phyloP scores from a whole-genome alignment of 92 coral and sea anemone genomes.

The Plumapathes pennacea region DNA sequence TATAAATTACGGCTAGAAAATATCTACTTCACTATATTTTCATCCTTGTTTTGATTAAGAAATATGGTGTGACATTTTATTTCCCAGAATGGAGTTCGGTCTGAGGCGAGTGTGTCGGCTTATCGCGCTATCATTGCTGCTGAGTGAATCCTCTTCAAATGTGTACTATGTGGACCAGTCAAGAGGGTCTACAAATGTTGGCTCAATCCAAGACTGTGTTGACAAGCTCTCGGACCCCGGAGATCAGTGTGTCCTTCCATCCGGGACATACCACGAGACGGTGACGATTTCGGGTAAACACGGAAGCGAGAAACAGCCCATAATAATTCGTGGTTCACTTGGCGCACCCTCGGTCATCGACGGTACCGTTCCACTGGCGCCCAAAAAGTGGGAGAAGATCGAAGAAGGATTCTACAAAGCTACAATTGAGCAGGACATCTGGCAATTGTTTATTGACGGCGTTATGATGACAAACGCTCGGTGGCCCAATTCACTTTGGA shows the following conservation, averaged over 20 bases:
- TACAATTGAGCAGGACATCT: slow-evolving; percentile 37
- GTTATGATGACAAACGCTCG: slow-evolving; percentile 81
- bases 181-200: too few relatives aligned
- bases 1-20: too few relatives aligned
- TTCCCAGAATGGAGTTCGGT: too few relatives aligned
- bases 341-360: slow-evolving; percentile 55
- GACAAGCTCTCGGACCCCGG: slow-evolving; percentile 37
- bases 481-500: slow-evolving; percentile 75
- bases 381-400: slow-evolving; percentile 24
- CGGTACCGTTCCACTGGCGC: slow-evolving; percentile 54
- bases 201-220: slow-evolving; percentile 53
- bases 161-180: too few relatives aligned
- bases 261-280: slow-evolving; percentile 63
- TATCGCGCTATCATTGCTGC: too few relatives aligned
- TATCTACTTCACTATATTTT: too few relatives aligned
- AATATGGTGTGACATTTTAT: too few relatives aligned
- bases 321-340: slow-evolving; percentile 59
- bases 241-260: slow-evolving; percentile 49
- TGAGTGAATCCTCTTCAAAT: too few relatives aligned
- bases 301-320: slow-evolving; percentile 39
- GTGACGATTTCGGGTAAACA: slow-evolving; percentile 60
- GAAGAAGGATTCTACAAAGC: slow-evolving; percentile 32
- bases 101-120: too few relatives aligned
- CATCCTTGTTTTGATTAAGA: too few relatives aligned
- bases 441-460: slow-evolving; percentile 50